These are phyloP conservation scores for Drosophila arizonae DNA, from an alignment of 1,140 invertebrate species.

Conservation along the genomic window DNA sequence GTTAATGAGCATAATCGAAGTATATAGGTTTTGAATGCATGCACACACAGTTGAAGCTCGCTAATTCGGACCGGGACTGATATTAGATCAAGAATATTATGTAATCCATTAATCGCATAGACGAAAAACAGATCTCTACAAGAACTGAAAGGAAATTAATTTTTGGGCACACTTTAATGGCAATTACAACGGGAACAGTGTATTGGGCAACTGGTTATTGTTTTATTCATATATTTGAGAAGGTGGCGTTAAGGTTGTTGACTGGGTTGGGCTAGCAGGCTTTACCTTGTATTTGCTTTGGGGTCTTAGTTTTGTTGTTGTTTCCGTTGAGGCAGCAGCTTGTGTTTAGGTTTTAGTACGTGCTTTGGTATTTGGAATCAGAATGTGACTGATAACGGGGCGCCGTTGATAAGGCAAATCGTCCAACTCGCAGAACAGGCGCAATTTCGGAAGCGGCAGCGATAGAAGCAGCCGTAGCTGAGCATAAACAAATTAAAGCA, in stretches of 20 bases:
- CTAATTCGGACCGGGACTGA: too few species aligned
- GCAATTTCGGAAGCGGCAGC: conserved; percentile 2
- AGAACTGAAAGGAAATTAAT: too few species aligned
- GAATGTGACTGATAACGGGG: conserved; percentile 37
- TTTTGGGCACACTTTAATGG: too few species aligned
- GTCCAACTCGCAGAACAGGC: conserved; percentile 26
- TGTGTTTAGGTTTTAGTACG: conserved; percentile 22
- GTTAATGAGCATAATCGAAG: background rate
- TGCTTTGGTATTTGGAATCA: conserved; percentile 31
- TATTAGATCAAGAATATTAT: too few species aligned
- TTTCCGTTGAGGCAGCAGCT: conserved; percentile 12
- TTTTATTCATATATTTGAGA: background rate
- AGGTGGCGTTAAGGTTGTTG: background rate
- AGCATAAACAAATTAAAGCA: conserved; percentile 60
- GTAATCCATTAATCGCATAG: too few species aligned
- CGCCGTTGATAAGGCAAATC: conserved; percentile 33
- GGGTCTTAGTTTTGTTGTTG: conserved; percentile 6
- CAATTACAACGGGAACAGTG: background rate
- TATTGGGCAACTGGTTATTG: background rate
- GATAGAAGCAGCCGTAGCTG: background rate
- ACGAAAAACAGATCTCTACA: too few species aligned
- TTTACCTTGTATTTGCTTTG: conserved; percentile 31
- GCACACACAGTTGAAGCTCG: too few species aligned
- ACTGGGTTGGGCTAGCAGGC: background rate
- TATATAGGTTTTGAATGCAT: background rate